Percentiles rank a stretch among this genome's conserved stretches.
phyloP scores from a whole-genome alignment of 2,113 vertebrate genomes.

The Callocephalon fimbriatum region DNA sequence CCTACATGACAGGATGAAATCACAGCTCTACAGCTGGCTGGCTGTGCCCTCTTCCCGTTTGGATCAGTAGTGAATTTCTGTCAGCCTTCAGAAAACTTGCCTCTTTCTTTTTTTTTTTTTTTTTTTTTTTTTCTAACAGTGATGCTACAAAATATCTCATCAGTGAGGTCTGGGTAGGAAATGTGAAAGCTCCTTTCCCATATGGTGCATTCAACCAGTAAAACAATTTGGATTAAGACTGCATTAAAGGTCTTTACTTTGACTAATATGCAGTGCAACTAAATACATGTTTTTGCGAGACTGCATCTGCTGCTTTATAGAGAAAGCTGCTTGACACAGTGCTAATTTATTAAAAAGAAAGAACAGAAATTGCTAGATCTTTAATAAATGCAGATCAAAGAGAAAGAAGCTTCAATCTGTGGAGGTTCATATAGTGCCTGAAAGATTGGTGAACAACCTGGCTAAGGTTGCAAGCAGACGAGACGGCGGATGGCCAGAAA shows the following conservation, averaged over 20 bases:
- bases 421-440: neutral
- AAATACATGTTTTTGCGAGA: neutral
- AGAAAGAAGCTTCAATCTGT: neutral
- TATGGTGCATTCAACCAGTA: neutral
- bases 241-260: neutral
- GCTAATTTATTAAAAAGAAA: neutral
- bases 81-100: neutral
- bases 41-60: neutral
- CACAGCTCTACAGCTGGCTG: neutral
- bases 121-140: neutral
- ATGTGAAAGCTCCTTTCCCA: neutral
- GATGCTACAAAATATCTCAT: neutral
- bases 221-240: constrained; percentile 7
- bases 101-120: neutral
- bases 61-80: neutral
- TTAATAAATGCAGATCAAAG: neutral
- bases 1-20: neutral
- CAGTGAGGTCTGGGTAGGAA: neutral
- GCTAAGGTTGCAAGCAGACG: neutral
- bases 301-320: neutral
- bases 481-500: neutral
- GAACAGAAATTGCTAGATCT: neutral
- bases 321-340: neutral
- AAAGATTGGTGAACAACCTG: neutral
- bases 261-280: neutral